Evolutionary conservation across 2,888 invertebrate genomes (phyloP).

Genomic region (Erebia ligea): DNA sequence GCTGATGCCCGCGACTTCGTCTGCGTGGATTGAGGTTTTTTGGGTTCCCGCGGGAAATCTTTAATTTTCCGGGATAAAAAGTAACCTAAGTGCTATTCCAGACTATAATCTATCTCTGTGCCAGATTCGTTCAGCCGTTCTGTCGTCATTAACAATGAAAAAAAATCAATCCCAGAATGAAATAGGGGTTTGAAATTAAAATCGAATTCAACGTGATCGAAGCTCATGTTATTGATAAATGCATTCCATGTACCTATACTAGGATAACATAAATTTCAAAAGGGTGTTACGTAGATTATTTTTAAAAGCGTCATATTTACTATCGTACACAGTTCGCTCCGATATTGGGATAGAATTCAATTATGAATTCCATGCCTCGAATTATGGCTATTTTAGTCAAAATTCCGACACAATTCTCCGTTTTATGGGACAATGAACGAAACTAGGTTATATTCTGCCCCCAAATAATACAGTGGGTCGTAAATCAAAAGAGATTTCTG

Average conservation of each 20-base stretch:
- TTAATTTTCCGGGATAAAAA: no score
- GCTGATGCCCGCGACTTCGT: no score
- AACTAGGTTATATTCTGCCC: conserved; percentile 18
- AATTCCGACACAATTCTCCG: conserved; percentile 19
- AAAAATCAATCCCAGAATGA: no score
- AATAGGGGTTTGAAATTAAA: no score
- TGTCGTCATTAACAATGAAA: no score
- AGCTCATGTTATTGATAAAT: no score
- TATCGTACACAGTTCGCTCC: conserved; percentile 1
- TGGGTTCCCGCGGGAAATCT: no score
- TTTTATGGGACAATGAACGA: conserved; percentile 23
- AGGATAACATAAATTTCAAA: neutral
- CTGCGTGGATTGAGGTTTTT: no score
- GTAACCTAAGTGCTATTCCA: no score
- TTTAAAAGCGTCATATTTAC: conserved; percentile 12
- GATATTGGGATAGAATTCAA: conserved; percentile 24
- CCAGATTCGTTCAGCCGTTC: no score
- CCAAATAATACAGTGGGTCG: conserved; percentile 18
- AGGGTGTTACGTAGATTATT: neutral
- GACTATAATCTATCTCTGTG: no score
- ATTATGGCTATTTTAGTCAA: conserved; percentile 25
- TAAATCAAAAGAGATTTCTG: conserved; percentile 17
- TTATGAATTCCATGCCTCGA: conserved; percentile 23
- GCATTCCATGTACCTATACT: neutral
- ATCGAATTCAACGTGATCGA: no score